These are phyloP conservation scores for Diarsia brunnea DNA, from an alignment of 2,888 invertebrate species.

Conservation along the genomic window DNA sequence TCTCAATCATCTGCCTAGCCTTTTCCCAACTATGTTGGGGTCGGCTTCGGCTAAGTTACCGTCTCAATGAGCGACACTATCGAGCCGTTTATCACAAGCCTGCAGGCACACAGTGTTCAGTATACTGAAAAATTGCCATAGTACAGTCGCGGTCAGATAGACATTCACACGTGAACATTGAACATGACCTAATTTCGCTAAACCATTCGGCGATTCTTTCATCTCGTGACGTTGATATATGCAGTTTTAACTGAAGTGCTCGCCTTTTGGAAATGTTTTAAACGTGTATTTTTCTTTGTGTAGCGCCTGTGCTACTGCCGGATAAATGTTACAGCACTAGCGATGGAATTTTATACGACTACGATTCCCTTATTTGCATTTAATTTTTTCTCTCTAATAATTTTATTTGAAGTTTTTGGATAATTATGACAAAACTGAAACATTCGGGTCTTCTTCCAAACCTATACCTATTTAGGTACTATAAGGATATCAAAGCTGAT, in stretches of 20 bases:
- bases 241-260: conserved; percentile 47
- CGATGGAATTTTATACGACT: neutral
- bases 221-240: conserved; percentile 61
- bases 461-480: neutral
- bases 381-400: neutral
- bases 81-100: conserved; percentile 46
- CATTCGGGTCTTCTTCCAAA: neutral
- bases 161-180: conserved; percentile 14
- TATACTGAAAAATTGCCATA: conserved; percentile 54
- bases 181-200: conserved; percentile 43
- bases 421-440: neutral
- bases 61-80: conserved; percentile 42
- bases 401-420: neutral
- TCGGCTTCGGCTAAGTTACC: too few relatives aligned
- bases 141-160: conserved; percentile 51
- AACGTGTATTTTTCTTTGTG: neutral
- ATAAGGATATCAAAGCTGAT: neutral
- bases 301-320: neutral
- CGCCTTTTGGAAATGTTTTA: conserved; percentile 24
- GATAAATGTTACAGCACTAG: neutral
- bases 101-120: conserved; percentile 37
- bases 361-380: neutral
- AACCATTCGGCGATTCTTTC: conserved; percentile 49
- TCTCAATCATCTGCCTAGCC: too few relatives aligned
- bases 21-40: too few relatives aligned